Conservation (phyloP, 1,140 invertebrate genomes). For the Dinothrombium tinctorium region DNA sequence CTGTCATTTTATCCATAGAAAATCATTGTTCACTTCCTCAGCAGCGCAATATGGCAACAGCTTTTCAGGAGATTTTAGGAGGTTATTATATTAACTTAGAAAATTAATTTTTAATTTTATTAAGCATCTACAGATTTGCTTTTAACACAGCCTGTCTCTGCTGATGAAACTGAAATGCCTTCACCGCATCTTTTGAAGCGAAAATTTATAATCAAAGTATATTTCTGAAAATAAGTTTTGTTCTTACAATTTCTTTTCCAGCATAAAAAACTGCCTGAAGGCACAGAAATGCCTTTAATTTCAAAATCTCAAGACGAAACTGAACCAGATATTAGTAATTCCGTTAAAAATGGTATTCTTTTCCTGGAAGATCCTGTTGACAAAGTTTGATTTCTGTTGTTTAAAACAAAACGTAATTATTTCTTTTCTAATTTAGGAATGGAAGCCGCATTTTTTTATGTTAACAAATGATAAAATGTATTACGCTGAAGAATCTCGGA, state of each 20-base stretch:
- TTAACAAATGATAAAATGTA: conserved; percentile 63
- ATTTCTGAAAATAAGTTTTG: background rate
- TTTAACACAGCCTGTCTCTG: conserved; percentile 47
- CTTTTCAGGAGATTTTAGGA: conserved; percentile 74
- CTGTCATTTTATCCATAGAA: conserved; percentile 93
- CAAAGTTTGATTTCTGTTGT: conserved; percentile 29
- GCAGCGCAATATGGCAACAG: conserved; percentile 80
- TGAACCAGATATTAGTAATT: conserved; percentile 45
- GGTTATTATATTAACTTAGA: too few species aligned
- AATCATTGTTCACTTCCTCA: conserved; percentile 89
- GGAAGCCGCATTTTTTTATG: conserved; percentile 89
- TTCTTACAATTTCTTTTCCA: conserved; percentile 13
- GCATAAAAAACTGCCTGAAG: conserved; percentile 79
- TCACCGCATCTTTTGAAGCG: conserved; percentile 50
- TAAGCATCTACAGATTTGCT: conserved; percentile 59
- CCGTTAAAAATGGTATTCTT: conserved; percentile 71
- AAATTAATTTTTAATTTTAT: too few species aligned
- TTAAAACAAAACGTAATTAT: background rate
- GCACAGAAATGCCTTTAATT: conserved; percentile 27
- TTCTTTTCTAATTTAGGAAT: conserved; percentile 20
- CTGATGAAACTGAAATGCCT: conserved; percentile 55
- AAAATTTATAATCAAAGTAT: conserved; percentile 54
- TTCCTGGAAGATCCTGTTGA: conserved; percentile 43
- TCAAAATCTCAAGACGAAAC: conserved; percentile 25
- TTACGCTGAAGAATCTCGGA: conserved; percentile 41